These are phyloP conservation scores for Artibeus jamaicensis DNA, from an alignment of 2,797 vertebrate species.

Conservation along the genomic window DNA sequence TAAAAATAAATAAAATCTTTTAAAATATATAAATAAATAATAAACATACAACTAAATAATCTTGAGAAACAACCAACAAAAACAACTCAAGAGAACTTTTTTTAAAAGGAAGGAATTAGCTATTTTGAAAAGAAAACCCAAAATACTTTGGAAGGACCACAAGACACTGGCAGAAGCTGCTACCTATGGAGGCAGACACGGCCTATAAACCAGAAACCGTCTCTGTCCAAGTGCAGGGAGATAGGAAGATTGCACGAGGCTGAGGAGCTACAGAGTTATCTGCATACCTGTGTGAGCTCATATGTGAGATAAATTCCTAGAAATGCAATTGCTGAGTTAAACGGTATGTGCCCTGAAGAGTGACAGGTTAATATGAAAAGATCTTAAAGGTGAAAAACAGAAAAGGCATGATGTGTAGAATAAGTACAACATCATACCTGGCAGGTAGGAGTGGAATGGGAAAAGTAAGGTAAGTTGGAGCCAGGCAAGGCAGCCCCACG, in stretches of 20 bases:
- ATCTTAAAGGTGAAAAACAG: not conserved
- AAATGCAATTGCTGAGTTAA: slow-evolving; percentile 30
- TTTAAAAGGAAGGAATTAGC: not conserved
- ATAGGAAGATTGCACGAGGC: not conserved
- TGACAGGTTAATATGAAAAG: not conserved
- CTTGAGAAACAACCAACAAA: not conserved
- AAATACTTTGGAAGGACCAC: not conserved
- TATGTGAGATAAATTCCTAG: slow-evolving; percentile 26
- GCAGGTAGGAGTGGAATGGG: not conserved
- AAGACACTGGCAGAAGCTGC: not conserved
- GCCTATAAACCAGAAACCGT: not conserved
- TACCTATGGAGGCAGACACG: not conserved
- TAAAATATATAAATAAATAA: too few species aligned
- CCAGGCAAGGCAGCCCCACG: not conserved
- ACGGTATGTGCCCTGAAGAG: not conserved
- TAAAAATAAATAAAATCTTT: too few species aligned
- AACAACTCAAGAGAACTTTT: not conserved
- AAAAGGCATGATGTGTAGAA: not conserved
- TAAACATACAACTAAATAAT: not conserved
- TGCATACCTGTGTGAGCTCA: not conserved
- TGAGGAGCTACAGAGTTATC: not conserved
- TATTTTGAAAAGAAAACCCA: slow-evolving; percentile 35
- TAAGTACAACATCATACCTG: not conserved
- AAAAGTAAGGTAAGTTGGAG: not conserved
- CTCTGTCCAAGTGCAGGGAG: not conserved